Evolutionary conservation across 2,888 invertebrate species (phyloP).

Genomic region (Lasioglossum malachurum): DNA sequence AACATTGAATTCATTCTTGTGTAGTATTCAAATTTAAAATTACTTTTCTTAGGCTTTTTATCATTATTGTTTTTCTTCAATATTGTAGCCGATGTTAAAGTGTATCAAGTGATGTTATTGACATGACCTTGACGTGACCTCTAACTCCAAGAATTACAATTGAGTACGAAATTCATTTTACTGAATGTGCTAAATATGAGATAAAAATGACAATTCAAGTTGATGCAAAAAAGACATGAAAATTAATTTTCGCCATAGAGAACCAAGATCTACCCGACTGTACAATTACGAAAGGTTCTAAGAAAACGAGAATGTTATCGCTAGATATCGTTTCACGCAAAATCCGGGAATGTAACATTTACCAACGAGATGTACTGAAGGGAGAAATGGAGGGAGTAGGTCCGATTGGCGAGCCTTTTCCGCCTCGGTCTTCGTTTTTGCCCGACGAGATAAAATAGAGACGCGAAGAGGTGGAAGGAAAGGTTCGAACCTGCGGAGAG

Average conservation of each 20-base stretch:
- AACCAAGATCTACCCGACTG: neutral
- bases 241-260: too few species aligned
- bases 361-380: neutral
- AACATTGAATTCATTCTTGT: neutral
- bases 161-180: neutral
- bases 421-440: conserved; percentile 38
- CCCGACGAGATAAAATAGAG: conserved; percentile 72
- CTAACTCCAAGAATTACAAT: neutral
- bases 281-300: neutral
- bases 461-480: conserved; percentile 49
- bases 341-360: neutral
- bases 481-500: conserved; percentile 43
- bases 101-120: neutral
- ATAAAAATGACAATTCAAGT: neutral
- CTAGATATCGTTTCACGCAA: neutral
- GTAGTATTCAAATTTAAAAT: too few species aligned
- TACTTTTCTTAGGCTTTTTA: too few species aligned
- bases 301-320: neutral
- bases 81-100: too few species aligned
- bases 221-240: too few species aligned
- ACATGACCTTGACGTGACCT: neutral
- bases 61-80: too few species aligned
- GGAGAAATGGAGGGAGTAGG: conserved; percentile 47
- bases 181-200: neutral
- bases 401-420: conserved; percentile 53